A percentile compares a stretch with the other conserved stretches of the same genome.
Conservation (phyloP, 2,888 invertebrate species). For the Sminthurides aquaticus region DNA sequence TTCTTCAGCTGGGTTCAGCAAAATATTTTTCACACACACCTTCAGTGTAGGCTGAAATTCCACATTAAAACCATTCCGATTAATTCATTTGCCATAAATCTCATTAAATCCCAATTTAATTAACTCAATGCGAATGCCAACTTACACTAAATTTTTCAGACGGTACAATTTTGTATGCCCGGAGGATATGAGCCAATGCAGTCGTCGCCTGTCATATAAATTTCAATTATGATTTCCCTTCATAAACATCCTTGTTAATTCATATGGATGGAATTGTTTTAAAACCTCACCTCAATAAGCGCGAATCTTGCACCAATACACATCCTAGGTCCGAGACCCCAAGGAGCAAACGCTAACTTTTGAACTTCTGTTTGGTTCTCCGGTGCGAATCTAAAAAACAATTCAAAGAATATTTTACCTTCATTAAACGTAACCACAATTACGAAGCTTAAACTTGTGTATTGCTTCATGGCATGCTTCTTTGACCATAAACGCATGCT, state of each 20-base stretch:
- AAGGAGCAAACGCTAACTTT: slow-evolving; percentile 41
- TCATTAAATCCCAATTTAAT: no score
- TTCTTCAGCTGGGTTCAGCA: slow-evolving; percentile 41
- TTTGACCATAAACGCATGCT: no score
- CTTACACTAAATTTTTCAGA: slow-evolving; percentile 33
- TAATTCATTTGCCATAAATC: no score
- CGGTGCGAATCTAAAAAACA: slow-evolving; percentile 19
- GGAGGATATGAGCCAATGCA: slow-evolving; percentile 37
- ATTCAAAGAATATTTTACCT: neutral
- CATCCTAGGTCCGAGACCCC: slow-evolving; percentile 40
- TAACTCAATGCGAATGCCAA: no score
- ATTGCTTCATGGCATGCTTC: no score
- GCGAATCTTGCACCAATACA: slow-evolving; percentile 43
- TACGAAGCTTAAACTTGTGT: no score
- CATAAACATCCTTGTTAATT: no score
- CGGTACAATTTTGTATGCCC: slow-evolving; percentile 31
- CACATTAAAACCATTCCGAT: neutral
- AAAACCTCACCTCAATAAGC: slow-evolving; percentile 36
- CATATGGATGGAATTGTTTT: no score
- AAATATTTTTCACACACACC: slow-evolving; percentile 40
- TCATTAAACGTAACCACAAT: neutral
- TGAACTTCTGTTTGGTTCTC: slow-evolving; percentile 41
- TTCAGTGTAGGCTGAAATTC: slow-evolving; percentile 31
- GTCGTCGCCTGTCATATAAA: slow-evolving; percentile 31
- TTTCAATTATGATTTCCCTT: no score